Percentiles rank a stretch among this genome's conserved stretches.
phyloP scores from a whole-genome alignment of 2,888 invertebrate species.

The Anticlea derivata region DNA sequence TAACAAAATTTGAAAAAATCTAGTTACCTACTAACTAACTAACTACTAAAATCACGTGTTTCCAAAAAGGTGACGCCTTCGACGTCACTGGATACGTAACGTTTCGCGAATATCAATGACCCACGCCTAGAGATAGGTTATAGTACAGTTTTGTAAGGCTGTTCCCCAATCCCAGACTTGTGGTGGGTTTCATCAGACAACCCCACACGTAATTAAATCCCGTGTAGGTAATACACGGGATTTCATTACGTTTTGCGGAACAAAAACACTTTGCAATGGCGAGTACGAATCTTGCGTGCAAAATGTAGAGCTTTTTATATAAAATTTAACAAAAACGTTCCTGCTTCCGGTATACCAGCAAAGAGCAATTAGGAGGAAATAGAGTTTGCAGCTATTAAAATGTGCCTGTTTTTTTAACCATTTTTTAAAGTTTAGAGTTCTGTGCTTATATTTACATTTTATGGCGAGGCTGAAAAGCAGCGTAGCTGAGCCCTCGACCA shows the following conservation, averaged over 20 bases:
- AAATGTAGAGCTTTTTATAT: constrained; percentile 32
- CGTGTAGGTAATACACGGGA: constrained; percentile 13
- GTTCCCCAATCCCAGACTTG: no score
- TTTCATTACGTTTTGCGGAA: constrained; percentile 34
- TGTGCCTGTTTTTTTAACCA: constrained; percentile 23
- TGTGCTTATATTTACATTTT: background rate
- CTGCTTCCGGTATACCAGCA: constrained; percentile 29
- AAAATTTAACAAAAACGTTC: constrained; percentile 30
- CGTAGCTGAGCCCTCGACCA: no score
- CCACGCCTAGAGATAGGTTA: no score
- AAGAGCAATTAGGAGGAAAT: constrained; percentile 33
- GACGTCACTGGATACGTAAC: no score
- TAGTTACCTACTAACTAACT: no score
- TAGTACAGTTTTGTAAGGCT: no score
- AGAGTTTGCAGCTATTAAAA: constrained; percentile 26
- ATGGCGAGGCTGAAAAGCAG: no score
- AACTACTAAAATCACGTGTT: no score
- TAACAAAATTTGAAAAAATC: no score
- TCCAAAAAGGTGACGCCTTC: no score
- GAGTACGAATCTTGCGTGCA: constrained; percentile 26
- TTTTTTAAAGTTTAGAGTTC: constrained; percentile 17
- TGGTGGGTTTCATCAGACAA: constrained; percentile 1
- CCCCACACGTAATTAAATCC: constrained; percentile 15
- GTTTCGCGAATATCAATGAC: no score
- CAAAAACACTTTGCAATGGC: constrained; percentile 36